phyloP scores from a whole-genome alignment of 2,888 invertebrate species.

The Himalopsyche tibetana region DNA sequence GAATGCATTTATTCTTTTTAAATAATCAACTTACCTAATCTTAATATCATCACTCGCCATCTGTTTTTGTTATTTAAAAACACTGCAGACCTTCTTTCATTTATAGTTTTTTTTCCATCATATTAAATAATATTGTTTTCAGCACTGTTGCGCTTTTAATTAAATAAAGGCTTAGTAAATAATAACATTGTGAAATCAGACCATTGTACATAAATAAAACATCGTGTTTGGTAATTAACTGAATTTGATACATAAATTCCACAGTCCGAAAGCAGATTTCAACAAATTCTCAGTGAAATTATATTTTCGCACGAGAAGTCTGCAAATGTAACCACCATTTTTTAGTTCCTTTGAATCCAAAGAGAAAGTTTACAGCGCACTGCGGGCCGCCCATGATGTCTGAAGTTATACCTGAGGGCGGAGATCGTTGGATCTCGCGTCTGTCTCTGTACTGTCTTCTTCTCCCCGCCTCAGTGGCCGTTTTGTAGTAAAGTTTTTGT shows the following conservation, averaged over 20 bases:
- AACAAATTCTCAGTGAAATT: background rate
- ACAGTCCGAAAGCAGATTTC: background rate
- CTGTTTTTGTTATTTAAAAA: constrained; percentile 7
- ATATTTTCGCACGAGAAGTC: background rate
- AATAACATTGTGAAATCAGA: background rate
- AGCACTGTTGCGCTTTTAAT: background rate
- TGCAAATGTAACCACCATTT: background rate
- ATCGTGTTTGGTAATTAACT: too few species aligned
- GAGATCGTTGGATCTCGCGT: constrained; percentile 43
- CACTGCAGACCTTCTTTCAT: background rate
- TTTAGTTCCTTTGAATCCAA: background rate
- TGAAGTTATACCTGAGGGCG: background rate
- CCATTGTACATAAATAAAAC: background rate
- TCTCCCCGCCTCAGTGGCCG: constrained; percentile 48
- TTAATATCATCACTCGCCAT: background rate
- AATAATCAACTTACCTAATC: too few species aligned
- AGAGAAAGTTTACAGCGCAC: background rate
- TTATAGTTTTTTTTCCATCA: background rate
- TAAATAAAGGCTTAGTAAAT: background rate
- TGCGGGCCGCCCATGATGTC: background rate
- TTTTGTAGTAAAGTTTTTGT: constrained; percentile 65
- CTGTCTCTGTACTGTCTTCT: constrained; percentile 40
- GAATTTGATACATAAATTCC: background rate
- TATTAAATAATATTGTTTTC: constrained; percentile 6
- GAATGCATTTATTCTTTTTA: too few species aligned